A percentile compares a stretch with the other conserved stretches of the same genome.
These are phyloP conservation scores for Trilocha varians DNA, from an alignment of 2,888 invertebrate genomes.

Conservation along the genomic window DNA sequence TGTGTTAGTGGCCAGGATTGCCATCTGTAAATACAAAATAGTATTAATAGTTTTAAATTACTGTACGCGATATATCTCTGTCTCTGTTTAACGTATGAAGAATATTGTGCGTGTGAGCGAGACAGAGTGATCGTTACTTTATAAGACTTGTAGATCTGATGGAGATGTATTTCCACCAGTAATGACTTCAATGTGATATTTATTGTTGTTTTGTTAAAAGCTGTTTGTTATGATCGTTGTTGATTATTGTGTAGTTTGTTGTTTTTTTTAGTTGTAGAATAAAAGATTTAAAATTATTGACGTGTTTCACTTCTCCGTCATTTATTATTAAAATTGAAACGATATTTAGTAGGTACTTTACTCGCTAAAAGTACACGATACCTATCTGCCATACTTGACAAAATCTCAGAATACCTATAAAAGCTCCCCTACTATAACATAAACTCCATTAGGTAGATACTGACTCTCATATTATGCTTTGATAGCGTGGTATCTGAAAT, in stretches of 20 bases:
- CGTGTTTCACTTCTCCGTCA: conserved; percentile 1
- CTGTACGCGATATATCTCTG: conserved; percentile 5
- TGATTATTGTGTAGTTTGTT: conserved; percentile 68
- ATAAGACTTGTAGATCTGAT: conserved; percentile 42
- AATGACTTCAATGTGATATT: conserved; percentile 66
- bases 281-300: conserved; percentile 12
- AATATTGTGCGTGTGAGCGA: not conserved
- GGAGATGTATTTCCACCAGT: conserved; percentile 46
- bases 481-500: no score
- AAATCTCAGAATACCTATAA: no score
- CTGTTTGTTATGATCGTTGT: conserved; percentile 57
- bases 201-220: conserved; percentile 51
- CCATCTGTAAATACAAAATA: conserved; percentile 49
- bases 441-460: no score
- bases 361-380: no score
- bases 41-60: not conserved
- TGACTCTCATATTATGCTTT: no score
- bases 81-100: conserved; percentile 8
- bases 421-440: no score
- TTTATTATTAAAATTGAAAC: not conserved
- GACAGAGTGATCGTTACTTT: not conserved
- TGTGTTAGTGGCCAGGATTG: conserved; percentile 19
- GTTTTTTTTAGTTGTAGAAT: conserved; percentile 29
- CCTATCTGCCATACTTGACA: no score
- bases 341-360: no score